Evolutionary conservation across 2,888 invertebrate species (phyloP), one percentile per base, ranked within the genome.

Genomic region (Arge pagana): DNA sequence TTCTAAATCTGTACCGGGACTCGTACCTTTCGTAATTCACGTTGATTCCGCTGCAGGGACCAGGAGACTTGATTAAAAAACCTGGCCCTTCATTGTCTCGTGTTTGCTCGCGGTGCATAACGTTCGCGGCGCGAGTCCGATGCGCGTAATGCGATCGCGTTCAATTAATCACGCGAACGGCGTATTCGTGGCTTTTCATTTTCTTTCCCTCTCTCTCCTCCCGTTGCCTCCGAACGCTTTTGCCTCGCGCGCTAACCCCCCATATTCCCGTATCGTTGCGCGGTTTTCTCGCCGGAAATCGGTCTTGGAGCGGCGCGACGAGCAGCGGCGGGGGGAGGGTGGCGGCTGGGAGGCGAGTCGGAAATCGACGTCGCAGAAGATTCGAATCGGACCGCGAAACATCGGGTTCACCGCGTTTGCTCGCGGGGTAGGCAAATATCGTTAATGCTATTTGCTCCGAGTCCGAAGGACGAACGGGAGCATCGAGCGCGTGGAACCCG

Each of bases 391-490:
- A n/a, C 11, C 11, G 50, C 55, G 62, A 64, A 67, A 68, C 71
- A 70, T 71, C 69, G 71, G 67, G 70, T 70, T 65, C 56, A 60
- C 60, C 56, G 52, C 48, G 54, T 52, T 55, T n/a, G n/a, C n/a
- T n/a, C n/a, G n/a, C n/a, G n/a, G n/a, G n/a, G 67, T 73, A 71
- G 66, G 72, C 68, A 75, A 75, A 75, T 74, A 75, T 66, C 59
- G 73, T 72, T 72, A 74, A 69, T 68, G 59, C 64, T 75, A 63
- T 75, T 75, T 74, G 67, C 71, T 62, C 61, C 60, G 62, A 67
- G 67, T 69, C 67, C 63, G 68, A 72, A 67, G 67, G 67, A 45
- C n/a, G n/a, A n/a, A n/a, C n/a, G n/a, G n/a, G n/a, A n/a, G n/a
- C 33, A 45, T 45, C 45, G 35, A 45, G 45, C 35, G 45, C 35